A percentile compares a stretch with the other conserved stretches of the same genome.
Evolutionary conservation across 2,797 vertebrate species (phyloP).

Genomic region (Phalanger gymnotis): DNA sequence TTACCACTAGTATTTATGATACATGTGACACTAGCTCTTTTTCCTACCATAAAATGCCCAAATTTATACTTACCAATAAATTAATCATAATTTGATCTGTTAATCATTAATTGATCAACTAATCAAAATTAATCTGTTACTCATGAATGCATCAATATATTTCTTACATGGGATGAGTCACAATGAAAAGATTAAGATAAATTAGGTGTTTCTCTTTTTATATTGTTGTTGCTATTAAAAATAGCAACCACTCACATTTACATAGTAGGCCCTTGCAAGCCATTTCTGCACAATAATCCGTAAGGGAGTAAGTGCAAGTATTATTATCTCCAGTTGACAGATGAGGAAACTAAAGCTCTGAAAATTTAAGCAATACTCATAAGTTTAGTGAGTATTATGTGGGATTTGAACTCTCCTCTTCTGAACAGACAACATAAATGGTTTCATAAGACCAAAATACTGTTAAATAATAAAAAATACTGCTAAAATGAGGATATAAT

Average conservation of each 20-base stretch:
- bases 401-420: neutral
- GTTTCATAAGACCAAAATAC: neutral
- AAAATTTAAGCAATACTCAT: neutral
- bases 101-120: neutral
- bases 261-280: neutral
- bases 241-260: neutral
- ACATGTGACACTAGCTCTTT: constrained; percentile 9
- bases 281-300: neutral
- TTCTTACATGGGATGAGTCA: neutral
- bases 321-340: neutral
- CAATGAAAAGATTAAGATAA: constrained; percentile 9
- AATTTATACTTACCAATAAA: constrained; percentile 38
- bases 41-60: neutral
- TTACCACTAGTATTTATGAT: constrained; percentile 31
- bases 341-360: neutral
- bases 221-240: neutral
- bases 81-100: neutral
- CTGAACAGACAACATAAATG: neutral
- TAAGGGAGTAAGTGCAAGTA: neutral
- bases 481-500: neutral
- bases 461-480: too few relatives aligned
- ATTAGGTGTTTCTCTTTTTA: neutral
- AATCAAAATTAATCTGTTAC: neutral
- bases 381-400: neutral
- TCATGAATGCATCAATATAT: neutral